A percentile compares a stretch with the other conserved stretches of the same genome.
These are phyloP conservation scores for Acanthopleura granulata DNA, from an alignment of 2,888 invertebrate genomes.

Conservation along the genomic window DNA sequence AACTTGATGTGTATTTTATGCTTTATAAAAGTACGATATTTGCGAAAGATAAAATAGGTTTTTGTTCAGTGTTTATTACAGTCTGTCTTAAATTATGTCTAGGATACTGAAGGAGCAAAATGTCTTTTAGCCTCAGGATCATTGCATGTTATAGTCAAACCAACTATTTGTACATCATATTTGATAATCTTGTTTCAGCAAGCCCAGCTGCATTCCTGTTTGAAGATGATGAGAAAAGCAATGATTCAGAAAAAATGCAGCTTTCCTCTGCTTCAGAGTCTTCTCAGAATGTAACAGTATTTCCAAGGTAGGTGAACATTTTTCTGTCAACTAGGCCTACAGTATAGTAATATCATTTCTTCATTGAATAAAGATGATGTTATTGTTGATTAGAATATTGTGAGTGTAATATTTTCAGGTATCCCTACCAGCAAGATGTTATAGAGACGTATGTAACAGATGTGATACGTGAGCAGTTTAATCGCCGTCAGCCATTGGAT, in stretches of 20 bases:
- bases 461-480: conserved; percentile 88
- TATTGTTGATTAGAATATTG: neutral
- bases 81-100: too few species aligned
- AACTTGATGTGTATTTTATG: too few species aligned
- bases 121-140: too few species aligned
- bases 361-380: too few species aligned
- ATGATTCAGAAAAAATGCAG: conserved; percentile 32
- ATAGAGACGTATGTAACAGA: conserved; percentile 88
- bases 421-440: conserved; percentile 76
- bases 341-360: too few species aligned
- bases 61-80: too few species aligned
- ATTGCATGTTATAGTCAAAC: too few species aligned
- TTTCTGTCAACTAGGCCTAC: too few species aligned
- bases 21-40: too few species aligned
- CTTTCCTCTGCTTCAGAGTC: neutral
- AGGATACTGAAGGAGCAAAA: too few species aligned
- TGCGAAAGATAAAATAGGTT: too few species aligned
- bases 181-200: conserved; percentile 28
- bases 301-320: conserved; percentile 41
- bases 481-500: conserved; percentile 84
- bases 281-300: conserved; percentile 39
- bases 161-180: neutral
- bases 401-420: conserved; percentile 70
- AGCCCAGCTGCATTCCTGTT: conserved; percentile 39
- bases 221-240: conserved; percentile 56